Evolutionary conservation across 2,797 vertebrate species (phyloP).

Genomic region (Etheostoma perlongum): DNA sequence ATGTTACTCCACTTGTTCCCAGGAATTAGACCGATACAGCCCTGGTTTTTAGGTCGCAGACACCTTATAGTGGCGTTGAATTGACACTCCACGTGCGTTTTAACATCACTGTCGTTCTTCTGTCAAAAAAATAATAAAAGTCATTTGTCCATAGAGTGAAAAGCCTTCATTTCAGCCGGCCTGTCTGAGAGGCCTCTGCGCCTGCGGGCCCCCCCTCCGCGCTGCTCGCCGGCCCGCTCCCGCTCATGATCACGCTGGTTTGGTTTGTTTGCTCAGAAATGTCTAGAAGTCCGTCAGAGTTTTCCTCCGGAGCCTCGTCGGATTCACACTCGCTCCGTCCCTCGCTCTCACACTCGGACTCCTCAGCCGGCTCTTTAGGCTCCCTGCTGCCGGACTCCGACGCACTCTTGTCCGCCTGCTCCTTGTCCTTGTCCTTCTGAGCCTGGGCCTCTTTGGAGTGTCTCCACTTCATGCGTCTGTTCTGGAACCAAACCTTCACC

Average conservation of each 20-base stretch:
- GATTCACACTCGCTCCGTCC: constrained; percentile 91
- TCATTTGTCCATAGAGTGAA: constrained; percentile 21
- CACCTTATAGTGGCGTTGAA: not conserved
- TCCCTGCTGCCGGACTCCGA: constrained; percentile 77
- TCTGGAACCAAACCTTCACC: constrained; percentile 99
- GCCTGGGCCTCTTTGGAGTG: constrained; percentile 98
- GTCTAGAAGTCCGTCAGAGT: constrained; percentile 78
- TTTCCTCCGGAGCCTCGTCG: constrained; percentile 86
- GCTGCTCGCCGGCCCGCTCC: constrained; percentile 64
- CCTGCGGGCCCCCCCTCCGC: constrained; percentile 71
- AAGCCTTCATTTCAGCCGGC: constrained; percentile 69
- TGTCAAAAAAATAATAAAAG: constrained; percentile 14
- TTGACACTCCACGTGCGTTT: constrained; percentile 22
- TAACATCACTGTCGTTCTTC: constrained; percentile 46
- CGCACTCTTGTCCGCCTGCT: constrained; percentile 81
- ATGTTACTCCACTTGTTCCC: constrained; percentile 35
- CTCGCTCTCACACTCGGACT: constrained; percentile 92
- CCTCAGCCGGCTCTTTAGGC: constrained; percentile 81
- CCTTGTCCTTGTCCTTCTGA: constrained; percentile 97
- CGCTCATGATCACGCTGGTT: constrained; percentile 87
- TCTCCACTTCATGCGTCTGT: constrained; percentile 96
- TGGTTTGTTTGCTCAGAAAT: constrained; percentile 82
- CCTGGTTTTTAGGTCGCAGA: constrained; percentile 23
- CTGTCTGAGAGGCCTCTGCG: constrained; percentile 65
- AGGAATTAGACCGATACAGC: constrained; percentile 31